These are phyloP conservation scores for Otolemur crassicaudatus DNA, from an alignment of 2,797 vertebrate species.

Conservation along the genomic window DNA sequence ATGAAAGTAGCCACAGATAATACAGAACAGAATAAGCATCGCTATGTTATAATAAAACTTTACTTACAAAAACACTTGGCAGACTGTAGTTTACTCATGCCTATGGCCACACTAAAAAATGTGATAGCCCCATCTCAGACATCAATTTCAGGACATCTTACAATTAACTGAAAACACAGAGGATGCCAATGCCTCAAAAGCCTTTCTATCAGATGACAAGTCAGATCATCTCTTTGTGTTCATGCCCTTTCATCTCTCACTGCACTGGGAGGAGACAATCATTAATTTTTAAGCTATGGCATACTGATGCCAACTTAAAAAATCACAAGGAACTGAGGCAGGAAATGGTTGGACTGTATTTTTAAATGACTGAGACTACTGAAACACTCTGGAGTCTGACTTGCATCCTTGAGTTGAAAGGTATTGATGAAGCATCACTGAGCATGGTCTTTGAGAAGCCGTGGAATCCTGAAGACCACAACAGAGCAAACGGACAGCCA, in stretches of 20 bases:
- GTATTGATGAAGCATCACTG: background rate
- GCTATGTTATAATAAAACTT: conserved; percentile 23
- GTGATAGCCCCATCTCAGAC: background rate
- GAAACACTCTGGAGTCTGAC: background rate
- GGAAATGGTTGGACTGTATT: background rate
- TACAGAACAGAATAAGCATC: background rate
- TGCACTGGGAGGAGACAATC: background rate
- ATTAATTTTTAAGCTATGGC: conserved; percentile 42
- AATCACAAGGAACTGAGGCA: background rate
- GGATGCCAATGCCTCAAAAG: background rate
- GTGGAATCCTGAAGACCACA: background rate
- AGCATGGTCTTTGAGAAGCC: background rate
- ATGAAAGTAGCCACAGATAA: background rate
- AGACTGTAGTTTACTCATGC: background rate
- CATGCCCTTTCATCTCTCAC: background rate
- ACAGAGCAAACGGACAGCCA: background rate
- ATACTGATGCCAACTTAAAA: background rate
- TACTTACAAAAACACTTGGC: background rate
- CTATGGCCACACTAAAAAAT: background rate
- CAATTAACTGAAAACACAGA: background rate
- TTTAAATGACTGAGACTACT: background rate
- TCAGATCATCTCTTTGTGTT: background rate
- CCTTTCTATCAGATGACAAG: background rate
- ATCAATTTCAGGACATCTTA: background rate
- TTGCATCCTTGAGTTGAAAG: background rate